phyloP scores from a whole-genome alignment of 2,113 vertebrate species.

The Connochaetes taurinus region DNA sequence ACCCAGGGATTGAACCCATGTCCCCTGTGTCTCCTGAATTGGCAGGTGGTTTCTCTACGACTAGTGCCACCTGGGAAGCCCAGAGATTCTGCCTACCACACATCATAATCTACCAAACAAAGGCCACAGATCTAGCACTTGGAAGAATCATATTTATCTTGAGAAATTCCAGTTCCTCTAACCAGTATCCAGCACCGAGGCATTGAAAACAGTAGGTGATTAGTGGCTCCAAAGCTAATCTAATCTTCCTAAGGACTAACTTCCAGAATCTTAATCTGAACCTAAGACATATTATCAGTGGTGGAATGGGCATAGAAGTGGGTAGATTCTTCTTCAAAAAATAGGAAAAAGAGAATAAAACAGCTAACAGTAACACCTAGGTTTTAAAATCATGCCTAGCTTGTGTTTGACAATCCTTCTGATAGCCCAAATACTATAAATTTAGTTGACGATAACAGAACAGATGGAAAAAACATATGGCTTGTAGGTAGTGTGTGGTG shows the following conservation, averaged over 20 bases:
- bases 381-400: constrained; percentile 82
- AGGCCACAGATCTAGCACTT: neutral
- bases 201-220: neutral
- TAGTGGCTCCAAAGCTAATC: neutral
- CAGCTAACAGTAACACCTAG: constrained; percentile 81
- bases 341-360: constrained; percentile 46
- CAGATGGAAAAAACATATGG: constrained; percentile 88
- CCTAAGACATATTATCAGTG: constrained; percentile 1
- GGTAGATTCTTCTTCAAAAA: constrained; percentile 47
- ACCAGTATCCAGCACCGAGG: neutral
- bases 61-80: neutral
- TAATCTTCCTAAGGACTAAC: neutral
- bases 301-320: neutral
- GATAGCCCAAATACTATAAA: constrained; percentile 88
- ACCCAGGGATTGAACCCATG: neutral
- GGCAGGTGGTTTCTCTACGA: neutral
- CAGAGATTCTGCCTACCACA: neutral
- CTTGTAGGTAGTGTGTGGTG: constrained; percentile 86
- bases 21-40: neutral
- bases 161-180: neutral
- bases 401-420: constrained; percentile 83
- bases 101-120: neutral
- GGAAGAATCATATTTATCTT: neutral
- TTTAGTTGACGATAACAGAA: constrained; percentile 87
- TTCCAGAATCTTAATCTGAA: constrained; percentile 21